Conservation (phyloP, 2,113 vertebrate species). For the Trematocara marginatum region DNA sequence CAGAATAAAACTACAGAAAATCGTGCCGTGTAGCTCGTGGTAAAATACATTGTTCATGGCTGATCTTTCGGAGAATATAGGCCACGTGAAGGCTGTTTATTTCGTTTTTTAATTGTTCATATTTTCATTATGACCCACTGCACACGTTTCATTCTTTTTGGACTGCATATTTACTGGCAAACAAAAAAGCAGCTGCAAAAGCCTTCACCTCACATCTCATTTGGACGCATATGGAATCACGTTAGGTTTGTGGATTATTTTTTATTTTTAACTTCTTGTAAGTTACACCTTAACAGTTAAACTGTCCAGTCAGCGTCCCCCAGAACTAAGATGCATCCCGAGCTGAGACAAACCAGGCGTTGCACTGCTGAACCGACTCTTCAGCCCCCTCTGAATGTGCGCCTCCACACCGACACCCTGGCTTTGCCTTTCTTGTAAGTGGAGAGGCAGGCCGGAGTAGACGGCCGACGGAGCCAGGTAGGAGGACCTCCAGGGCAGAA, state of each 20-base stretch:
- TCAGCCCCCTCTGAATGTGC: neutral
- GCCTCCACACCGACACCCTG: neutral
- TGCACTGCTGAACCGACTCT: neutral
- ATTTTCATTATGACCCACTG: neutral
- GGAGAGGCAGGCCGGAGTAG: slow-evolving; percentile 33
- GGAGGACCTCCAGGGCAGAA: slow-evolving; percentile 50
- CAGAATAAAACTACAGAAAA: neutral
- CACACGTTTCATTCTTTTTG: neutral
- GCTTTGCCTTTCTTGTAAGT: neutral
- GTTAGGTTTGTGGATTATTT: neutral
- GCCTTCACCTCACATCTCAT: neutral
- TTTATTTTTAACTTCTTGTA: neutral
- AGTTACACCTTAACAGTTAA: neutral
- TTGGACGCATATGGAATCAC: neutral
- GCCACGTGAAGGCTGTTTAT: neutral
- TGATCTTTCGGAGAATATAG: neutral
- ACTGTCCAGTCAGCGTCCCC: neutral
- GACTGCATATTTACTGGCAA: neutral
- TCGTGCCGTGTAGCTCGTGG: neutral
- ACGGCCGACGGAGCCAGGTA: slow-evolving; percentile 4
- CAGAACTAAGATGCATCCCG: slow-evolving; percentile 11
- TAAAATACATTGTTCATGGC: neutral
- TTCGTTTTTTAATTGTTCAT: neutral
- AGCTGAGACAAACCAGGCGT: neutral
- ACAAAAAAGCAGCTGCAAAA: neutral